Evolutionary conservation across 2,888 invertebrate genomes (phyloP), one percentile per base, ranked within the genome.

Genomic region (Tanytarsus gracilentus): DNA sequence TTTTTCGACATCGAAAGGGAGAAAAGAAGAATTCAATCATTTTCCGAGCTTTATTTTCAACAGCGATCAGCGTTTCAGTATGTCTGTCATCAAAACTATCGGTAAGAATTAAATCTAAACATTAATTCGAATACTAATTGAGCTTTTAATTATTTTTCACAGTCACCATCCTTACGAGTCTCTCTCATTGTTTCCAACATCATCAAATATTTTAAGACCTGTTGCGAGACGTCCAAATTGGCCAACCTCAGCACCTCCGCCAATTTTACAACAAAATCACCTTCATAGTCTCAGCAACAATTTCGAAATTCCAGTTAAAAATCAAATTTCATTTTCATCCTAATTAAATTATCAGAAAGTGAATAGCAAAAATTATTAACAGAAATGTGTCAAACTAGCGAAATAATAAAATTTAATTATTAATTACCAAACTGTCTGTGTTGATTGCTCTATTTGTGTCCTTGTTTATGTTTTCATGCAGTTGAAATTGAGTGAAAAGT

Each of bases 61-160:
- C 71, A 71, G 2, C 66, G 71, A 21, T 73, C 74, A 33, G 73
- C 74, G 33, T 73, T 74, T 65, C 73, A 73, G 58, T 74, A 73
- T 48, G 72, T 72, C 1, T 72, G 72, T 62, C 67, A 67, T 39
- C 69, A 70, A 36, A 71, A 68, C 62, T 69, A 6, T 61, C 61
- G 52, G 52, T 52, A 33, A 52, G 11, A 3, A 11, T 2, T 8
- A n/a, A n/a, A n/a, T n/a, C 7, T 40, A 30, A 30, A 14, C 14
- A 2, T 21, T 49, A 49, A 23, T 49, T 3, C 2, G 25, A 25
- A 23, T 23, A 14, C 21, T 23, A 26, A 25, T 49, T 49, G 9
- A 29, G 2, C 30, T 52, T 8, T 30, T 26, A 50, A 50, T 21
- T 5, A 18, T n/a, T 53, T n/a, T 9, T 8, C 33, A 16, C 52